Evolutionary conservation across 2,797 vertebrate species (phyloP).

Genomic region (Pseudopleuronectes americanus): DNA sequence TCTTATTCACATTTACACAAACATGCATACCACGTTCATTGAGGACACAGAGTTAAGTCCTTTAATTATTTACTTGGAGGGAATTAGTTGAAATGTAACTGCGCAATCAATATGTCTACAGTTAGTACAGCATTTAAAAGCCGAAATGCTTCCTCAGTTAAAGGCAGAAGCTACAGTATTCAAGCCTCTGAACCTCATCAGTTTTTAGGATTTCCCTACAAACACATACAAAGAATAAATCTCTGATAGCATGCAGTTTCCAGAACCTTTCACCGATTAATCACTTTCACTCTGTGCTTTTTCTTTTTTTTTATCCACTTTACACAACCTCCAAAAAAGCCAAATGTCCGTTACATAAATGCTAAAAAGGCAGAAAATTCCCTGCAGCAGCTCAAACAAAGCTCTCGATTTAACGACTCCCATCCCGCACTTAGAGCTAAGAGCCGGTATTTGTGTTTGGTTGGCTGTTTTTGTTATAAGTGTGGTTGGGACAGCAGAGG

Average conservation of each 20-base stretch:
- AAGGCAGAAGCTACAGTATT: not conserved
- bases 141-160: not conserved
- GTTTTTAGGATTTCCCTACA: not conserved
- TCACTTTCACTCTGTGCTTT: not conserved
- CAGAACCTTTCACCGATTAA: not conserved
- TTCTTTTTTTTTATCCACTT: slow-evolving; percentile 13
- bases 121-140: not conserved
- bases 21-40: not conserved
- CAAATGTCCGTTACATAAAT: slow-evolving; percentile 7
- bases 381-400: slow-evolving; percentile 11
- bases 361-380: slow-evolving; percentile 3
- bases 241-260: too few relatives aligned
- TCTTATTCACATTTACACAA: not conserved
- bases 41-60: not conserved
- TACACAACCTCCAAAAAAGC: slow-evolving; percentile 14
- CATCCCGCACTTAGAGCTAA: not conserved
- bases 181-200: not conserved
- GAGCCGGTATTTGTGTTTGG: slow-evolving; percentile 20
- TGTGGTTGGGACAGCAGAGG: slow-evolving; percentile 10
- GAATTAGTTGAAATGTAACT: not conserved
- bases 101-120: not conserved
- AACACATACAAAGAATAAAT: not conserved
- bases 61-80: not conserved
- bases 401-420: slow-evolving; percentile 10
- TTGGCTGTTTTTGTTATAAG: slow-evolving; percentile 8